Percentiles rank a stretch among this genome's conserved stretches.
Evolutionary conservation across 2,113 vertebrate genomes (phyloP).

Genomic region (Pomatostomus ruficeps): DNA sequence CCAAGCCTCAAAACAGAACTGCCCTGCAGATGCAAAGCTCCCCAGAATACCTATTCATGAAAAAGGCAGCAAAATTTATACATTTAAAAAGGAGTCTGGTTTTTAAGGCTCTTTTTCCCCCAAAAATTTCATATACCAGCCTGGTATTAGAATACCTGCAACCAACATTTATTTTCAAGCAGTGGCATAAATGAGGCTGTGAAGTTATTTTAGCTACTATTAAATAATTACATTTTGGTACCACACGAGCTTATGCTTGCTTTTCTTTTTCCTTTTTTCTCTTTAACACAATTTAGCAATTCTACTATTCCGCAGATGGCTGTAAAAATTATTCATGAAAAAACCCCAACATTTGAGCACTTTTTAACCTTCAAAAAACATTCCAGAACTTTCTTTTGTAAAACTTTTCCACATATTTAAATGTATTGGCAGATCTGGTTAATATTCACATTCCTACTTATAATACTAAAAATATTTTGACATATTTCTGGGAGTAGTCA

Average conservation of each 20-base stretch:
- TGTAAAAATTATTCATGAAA: background rate
- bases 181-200: background rate
- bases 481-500: constrained; percentile 60
- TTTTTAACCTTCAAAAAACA: constrained; percentile 20
- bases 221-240: background rate
- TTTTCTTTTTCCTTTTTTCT: background rate
- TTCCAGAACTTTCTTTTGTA: background rate
- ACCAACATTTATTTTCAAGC: background rate
- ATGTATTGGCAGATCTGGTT: background rate
- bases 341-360: background rate
- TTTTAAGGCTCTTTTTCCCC: background rate
- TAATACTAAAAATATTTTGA: constrained; percentile 59
- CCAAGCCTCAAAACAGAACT: background rate
- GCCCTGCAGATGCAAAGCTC: background rate
- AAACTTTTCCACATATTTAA: background rate
- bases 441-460: constrained; percentile 27
- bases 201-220: background rate
- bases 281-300: background rate
- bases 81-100: background rate
- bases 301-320: background rate
- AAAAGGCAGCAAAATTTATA: background rate
- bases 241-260: background rate
- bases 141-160: background rate
- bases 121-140: background rate
- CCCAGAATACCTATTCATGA: background rate